Evolutionary conservation across 2,888 invertebrate genomes (phyloP), one percentile per base, ranked within the genome.

Genomic region (Bellardia pandia): DNA sequence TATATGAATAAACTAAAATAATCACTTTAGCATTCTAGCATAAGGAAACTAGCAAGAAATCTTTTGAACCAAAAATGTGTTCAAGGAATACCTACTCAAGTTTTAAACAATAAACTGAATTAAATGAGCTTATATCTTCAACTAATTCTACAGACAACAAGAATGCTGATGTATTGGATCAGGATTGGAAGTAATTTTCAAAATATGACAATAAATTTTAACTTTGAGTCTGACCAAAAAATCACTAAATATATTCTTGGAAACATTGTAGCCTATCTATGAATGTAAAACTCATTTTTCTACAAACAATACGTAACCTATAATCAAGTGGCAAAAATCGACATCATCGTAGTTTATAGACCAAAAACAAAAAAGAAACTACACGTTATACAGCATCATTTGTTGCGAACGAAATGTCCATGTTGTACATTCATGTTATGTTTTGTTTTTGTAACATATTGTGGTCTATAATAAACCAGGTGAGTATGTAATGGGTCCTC

Each of bases 241-340:
- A 23, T 23, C 23, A 23, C 23, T 23, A 23, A 23, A 23, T 56
- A 56, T 23, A 16, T 23, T 23, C 11, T 58, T 30, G 30, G 58
- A 58, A 58, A 58, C 33, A 58, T 13, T 66, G 16, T 66, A 66
- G 42, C 66, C 42, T 14, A 40, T 66, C 66, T 45, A 66, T 11
- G 7, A 66, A 16, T 42, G 11, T 23, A 16, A 66, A 11, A 42
- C 11, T 5, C 1, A 51, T 72, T 40, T 68, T 45, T 78, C 37
- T 56, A 53, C n/a, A 60, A 51, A 45, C 74, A 83, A 79, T 77
- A 82, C 78, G 80, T 85, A 88, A 84, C 88, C 85, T 85, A 89
- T 89, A 89, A 89, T 89, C 89, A 89, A 88, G 83, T 89, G 83
- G 83, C 83, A 89, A 75, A 84, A 76, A 76, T 76, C 77, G 79